Base-by-base conservation (phyloP, 2,888 invertebrate genomes). In the Beris chalybata region DNA sequence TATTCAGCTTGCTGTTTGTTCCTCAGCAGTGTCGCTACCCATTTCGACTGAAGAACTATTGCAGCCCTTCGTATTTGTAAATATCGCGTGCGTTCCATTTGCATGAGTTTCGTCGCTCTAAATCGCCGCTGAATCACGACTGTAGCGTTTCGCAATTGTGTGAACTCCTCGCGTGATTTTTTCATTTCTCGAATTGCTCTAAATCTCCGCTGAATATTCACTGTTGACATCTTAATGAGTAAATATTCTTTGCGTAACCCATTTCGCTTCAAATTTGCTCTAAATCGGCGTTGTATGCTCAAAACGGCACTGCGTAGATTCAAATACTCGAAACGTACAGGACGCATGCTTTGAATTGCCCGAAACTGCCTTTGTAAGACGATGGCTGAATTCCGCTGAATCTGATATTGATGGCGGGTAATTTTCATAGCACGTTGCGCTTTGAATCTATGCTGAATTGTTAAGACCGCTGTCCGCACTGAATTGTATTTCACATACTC, bases 281-380 rank as follows among this genome's bases (percentile, higher is more conserved):
- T 72, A 71, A 73, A 79, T 43, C 69, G 69, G 38, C 47, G 74
- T 70, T 83, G 84, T 38, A 76, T 64, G 1, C 67, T 61, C 22
- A 72, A 66, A 2, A 75, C 72, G 30, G 77, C 74, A 44, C 58
- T 45, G 58, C 72, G 74, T 11, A 71, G 69, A 7, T 68, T 64
- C 29, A 75, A 68, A 70, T 75, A 82, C 9, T 71, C 15, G 3
- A 65, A 29, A 44, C 77, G 75, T n/a, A 72, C 69, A 11, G 5
- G 5, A 6, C 72, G 72, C 78, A 77, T 79, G 9, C 65, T 54
- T 38, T 72, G 67, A 3, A 73, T 76, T 11, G 77, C 80, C 11
- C 83, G 81, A 71, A 81, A 82, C 44, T 73, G 74, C 29, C 74
- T 74, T 72, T 86, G 85, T 12, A 83, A 73, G 0, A 69, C 69